Conservation (phyloP, 30 jellyfish, hydroid and myxozoan species). For the Morbakka virulenta region DNA sequence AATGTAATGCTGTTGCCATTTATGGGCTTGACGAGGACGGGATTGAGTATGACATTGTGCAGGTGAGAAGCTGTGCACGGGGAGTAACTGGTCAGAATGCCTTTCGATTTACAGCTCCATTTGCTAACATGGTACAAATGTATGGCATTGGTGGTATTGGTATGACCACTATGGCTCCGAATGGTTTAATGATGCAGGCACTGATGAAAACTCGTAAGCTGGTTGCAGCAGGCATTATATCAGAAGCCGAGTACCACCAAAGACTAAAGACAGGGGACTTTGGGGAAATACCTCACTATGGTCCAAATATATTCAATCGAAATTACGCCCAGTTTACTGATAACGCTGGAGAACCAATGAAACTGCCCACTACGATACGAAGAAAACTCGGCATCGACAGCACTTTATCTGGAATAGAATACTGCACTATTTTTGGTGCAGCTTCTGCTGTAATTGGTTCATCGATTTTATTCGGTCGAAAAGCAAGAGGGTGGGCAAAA, state of each 20-base stretch:
- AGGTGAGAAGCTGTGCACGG: conserved; percentile 1
- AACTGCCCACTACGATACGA: not conserved
- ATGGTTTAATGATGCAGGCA: not conserved
- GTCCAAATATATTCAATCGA: not conserved
- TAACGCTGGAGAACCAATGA: not conserved
- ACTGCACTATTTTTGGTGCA: not conserved
- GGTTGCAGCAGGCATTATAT: not conserved
- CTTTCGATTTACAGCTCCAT: not conserved
- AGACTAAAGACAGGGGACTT: not conserved
- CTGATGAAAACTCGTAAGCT: not conserved
- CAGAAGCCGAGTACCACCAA: not conserved
- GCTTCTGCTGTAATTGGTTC: not conserved
- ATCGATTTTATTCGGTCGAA: not conserved
- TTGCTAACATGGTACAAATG: not conserved
- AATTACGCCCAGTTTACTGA: not conserved
- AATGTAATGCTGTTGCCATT: not conserved
- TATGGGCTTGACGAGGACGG: not conserved
- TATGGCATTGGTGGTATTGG: conserved; percentile 2
- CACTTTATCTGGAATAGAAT: not conserved
- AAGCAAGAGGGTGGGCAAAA: too few species aligned
- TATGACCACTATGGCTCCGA: not conserved
- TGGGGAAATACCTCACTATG: not conserved
- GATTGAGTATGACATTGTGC: not conserved
- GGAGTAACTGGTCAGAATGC: not conserved
- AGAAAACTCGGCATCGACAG: not conserved